Conservation (phyloP, 2,113 vertebrate genomes). For the Lipophrys pholis region DNA sequence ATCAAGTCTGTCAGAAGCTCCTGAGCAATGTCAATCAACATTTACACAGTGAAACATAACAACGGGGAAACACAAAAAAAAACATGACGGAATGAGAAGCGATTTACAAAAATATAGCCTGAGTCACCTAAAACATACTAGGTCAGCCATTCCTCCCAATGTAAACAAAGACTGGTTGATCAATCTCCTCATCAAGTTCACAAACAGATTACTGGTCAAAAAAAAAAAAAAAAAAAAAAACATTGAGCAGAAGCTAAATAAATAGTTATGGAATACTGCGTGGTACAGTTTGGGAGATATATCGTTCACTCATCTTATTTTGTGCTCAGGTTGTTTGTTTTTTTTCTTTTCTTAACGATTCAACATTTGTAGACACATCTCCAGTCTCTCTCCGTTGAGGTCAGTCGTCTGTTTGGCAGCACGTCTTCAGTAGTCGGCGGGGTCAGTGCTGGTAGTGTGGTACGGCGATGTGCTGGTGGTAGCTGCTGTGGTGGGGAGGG, state of each 20-base stretch:
- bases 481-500: slow-evolving; percentile 82
- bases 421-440: slow-evolving; percentile 28
- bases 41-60: slow-evolving; percentile 48
- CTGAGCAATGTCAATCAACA: slow-evolving; percentile 65
- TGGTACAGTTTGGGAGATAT: slow-evolving; percentile 45
- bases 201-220: slow-evolving; percentile 40
- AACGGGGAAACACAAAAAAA: slow-evolving; percentile 19
- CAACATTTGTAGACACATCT: slow-evolving; percentile 37
- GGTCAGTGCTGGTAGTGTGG: slow-evolving; percentile 92
- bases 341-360: not conserved
- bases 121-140: slow-evolving; percentile 41
- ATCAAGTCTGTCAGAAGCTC: slow-evolving; percentile 73
- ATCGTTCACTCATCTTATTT: slow-evolving; percentile 17
- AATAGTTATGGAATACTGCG: slow-evolving; percentile 60
- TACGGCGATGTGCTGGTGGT: slow-evolving; percentile 90
- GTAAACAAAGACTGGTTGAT: slow-evolving; percentile 76
- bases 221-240: slow-evolving; percentile 48
- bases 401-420: slow-evolving; percentile 60
- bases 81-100: slow-evolving; percentile 27
- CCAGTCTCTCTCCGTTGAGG: slow-evolving; percentile 58
- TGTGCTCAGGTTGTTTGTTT: slow-evolving; percentile 20
- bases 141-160: slow-evolving; percentile 24
- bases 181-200: slow-evolving; percentile 41
- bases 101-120: slow-evolving; percentile 53
- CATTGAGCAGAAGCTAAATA: slow-evolving; percentile 64